phyloP scores from a whole-genome alignment of 1,140 invertebrate species.

The Anoplolepis gracilipes region DNA sequence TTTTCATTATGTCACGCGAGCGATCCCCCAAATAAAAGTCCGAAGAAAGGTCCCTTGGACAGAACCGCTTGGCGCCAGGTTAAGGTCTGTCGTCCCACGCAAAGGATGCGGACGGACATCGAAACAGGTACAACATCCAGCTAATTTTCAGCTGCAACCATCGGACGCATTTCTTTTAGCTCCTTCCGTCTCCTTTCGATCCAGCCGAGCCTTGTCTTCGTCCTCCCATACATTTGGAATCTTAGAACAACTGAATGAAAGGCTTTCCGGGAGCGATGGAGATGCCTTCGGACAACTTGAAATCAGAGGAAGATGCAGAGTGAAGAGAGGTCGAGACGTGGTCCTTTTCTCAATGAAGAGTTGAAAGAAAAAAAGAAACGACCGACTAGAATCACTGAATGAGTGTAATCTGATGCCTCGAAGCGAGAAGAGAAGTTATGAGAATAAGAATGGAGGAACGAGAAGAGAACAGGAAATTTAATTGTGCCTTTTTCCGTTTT shows the following conservation, averaged over 20 bases:
- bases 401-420: conserved; percentile 77
- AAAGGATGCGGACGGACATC: conserved; percentile 42
- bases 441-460: conserved; percentile 8
- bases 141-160: conserved; percentile 71
- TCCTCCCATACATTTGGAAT: conserved; percentile 6
- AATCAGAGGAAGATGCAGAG: conserved; percentile 37
- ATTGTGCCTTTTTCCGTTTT: not conserved
- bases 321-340: conserved; percentile 43
- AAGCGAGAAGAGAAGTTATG: conserved; percentile 43
- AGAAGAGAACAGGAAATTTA: conserved; percentile 25
- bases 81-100: conserved; percentile 65
- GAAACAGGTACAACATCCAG: conserved; percentile 63
- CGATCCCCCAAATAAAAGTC: conserved; percentile 24
- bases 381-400: conserved; percentile 77
- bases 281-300: conserved; percentile 50
- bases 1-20: conserved; percentile 47
- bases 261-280: conserved; percentile 61
- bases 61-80: conserved; percentile 69
- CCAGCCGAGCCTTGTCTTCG: not conserved
- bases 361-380: conserved; percentile 63
- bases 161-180: conserved; percentile 28
- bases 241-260: conserved; percentile 65
- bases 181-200: not conserved
- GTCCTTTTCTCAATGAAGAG: conserved; percentile 61
- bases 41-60: not conserved